A percentile compares a stretch with the other conserved stretches of the same genome.
Evolutionary conservation across 2,888 invertebrate genomes (phyloP).

Genomic region (Leptopilina drosophilae): DNA sequence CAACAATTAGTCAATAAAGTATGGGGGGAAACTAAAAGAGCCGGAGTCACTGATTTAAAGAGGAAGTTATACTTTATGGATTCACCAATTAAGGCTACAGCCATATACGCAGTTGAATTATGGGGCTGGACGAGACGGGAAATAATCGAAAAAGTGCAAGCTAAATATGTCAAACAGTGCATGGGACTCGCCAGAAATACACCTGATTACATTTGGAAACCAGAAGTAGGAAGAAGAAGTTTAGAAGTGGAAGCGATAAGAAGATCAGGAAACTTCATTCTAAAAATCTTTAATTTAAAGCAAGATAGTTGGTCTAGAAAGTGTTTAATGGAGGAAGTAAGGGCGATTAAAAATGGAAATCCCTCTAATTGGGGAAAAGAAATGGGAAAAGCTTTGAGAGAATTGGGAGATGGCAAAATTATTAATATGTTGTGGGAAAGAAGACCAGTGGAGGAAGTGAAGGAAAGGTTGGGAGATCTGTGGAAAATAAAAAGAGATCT

Average conservation of each 20-base stretch:
- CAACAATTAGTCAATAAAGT: slow-evolving; percentile 34
- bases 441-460: neutral
- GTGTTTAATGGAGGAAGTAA: slow-evolving; percentile 5
- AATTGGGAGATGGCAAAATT: neutral
- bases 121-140: slow-evolving; percentile 47
- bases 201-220: neutral
- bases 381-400: neutral
- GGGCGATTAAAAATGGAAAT: neutral
- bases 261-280: neutral
- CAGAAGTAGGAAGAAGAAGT: slow-evolving; percentile 4
- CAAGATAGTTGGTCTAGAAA: neutral
- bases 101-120: slow-evolving; percentile 42
- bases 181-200: slow-evolving; percentile 44
- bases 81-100: neutral
- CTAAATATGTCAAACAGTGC: slow-evolving; percentile 45
- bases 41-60: slow-evolving; percentile 22
- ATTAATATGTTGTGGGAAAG: neutral
- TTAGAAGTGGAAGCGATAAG: neutral
- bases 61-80: slow-evolving; percentile 45
- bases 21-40: slow-evolving; percentile 37
- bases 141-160: slow-evolving; percentile 43
- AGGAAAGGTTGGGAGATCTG: no score
- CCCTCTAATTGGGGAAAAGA: neutral
- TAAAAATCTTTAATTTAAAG: neutral
- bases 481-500: no score